Conservation (phyloP, 2,113 vertebrate genomes). For the Seriola quinqueradiata region DNA sequence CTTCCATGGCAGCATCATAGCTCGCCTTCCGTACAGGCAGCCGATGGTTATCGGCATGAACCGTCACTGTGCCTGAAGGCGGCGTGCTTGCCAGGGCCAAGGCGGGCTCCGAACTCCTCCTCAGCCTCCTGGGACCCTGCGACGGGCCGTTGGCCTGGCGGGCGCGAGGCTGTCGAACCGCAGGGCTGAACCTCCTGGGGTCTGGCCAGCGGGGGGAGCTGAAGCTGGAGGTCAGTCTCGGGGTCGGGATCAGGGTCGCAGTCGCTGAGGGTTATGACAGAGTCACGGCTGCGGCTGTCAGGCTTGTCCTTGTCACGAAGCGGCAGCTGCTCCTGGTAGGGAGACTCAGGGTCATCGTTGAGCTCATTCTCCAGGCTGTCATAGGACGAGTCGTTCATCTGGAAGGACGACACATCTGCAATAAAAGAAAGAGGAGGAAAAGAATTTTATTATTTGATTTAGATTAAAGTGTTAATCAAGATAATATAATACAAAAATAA, state of each 20-base stretch:
- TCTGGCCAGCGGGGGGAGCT: constrained; percentile 79
- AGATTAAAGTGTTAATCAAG: neutral
- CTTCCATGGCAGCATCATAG: constrained; percentile 86
- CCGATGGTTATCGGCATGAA: constrained; percentile 48
- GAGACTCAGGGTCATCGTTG: constrained; percentile 90
- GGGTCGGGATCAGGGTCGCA: constrained; percentile 86
- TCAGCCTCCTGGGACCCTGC: constrained; percentile 79
- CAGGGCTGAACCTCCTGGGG: constrained; percentile 72
- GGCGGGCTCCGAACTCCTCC: constrained; percentile 89
- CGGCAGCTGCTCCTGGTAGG: constrained; percentile 85
- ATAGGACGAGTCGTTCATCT: constrained; percentile 94
- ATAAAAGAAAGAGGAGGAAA: neutral
- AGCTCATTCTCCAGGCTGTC: constrained; percentile 94
- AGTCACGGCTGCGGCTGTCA: constrained; percentile 92
- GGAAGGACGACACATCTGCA: constrained; percentile 89
- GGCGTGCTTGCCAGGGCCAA: constrained; percentile 76
- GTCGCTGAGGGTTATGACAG: constrained; percentile 91
- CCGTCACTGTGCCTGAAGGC: neutral
- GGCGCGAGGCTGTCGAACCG: constrained; percentile 57
- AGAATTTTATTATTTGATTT: neutral
- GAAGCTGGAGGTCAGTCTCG: constrained; percentile 80
- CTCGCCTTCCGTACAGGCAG: constrained; percentile 85
- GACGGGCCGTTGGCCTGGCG: constrained; percentile 61
- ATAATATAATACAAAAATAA: neutral
- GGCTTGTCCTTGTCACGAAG: constrained; percentile 83